phyloP scores from a whole-genome alignment of 2,888 invertebrate genomes.

The Ptilodon capucinus region DNA sequence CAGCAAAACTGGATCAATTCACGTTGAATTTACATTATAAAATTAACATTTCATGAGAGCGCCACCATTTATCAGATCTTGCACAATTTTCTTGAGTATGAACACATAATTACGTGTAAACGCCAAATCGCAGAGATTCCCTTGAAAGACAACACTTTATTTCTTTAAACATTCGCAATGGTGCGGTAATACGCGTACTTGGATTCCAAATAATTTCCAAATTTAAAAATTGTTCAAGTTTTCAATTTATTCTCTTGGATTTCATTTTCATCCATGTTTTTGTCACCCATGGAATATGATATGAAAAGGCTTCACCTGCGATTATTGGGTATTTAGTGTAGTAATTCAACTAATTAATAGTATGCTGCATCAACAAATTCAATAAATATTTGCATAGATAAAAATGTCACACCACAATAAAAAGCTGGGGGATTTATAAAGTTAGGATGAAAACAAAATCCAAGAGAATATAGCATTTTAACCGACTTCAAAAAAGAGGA shows the following conservation, averaged over 20 bases:
- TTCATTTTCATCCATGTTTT: no score
- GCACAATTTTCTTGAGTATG: conserved; percentile 25
- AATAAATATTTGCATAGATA: no score
- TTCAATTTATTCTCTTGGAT: conserved; percentile 31
- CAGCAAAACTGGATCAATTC: conserved; percentile 23
- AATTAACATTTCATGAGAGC: conserved; percentile 17
- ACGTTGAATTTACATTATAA: conserved; percentile 15
- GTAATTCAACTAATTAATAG: no score
- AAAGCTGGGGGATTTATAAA: no score
- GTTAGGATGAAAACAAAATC: no score
- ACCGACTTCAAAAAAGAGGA: no score
- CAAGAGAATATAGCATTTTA: conserved; percentile 57
- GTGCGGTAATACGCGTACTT: conserved; percentile 52
- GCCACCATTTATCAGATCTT: conserved; percentile 27
- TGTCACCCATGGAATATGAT: no score
- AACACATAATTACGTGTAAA: conserved; percentile 36
- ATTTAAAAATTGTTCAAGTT: conserved; percentile 38
- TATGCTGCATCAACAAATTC: no score
- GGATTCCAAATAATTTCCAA: conserved; percentile 42
- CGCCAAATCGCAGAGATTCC: conserved; percentile 30
- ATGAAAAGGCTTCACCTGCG: no score
- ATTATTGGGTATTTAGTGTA: no score
- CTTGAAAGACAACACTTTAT: conserved; percentile 35
- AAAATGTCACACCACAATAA: no score
- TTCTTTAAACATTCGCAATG: conserved; percentile 26